These are phyloP conservation scores for Choloepus didactylus DNA, from an alignment of 2,797 vertebrate species.

Conservation along the genomic window DNA sequence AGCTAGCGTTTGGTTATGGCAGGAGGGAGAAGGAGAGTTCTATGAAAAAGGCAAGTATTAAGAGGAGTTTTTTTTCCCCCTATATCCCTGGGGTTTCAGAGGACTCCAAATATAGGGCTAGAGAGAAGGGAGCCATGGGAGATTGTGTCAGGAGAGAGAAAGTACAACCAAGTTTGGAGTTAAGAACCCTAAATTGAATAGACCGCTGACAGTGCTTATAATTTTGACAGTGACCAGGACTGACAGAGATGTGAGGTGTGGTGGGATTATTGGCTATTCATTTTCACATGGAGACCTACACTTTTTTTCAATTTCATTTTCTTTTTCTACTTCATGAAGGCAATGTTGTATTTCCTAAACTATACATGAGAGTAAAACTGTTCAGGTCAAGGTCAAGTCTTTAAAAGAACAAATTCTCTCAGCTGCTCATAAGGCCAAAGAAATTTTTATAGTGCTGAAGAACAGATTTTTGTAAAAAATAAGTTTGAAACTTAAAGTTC, in stretches of 20 bases:
- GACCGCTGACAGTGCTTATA: neutral
- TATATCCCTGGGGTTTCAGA: neutral
- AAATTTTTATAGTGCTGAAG: neutral
- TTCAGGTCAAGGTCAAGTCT: neutral
- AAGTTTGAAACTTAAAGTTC: slow-evolving; percentile 15
- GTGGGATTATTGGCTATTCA: neutral
- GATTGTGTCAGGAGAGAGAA: neutral
- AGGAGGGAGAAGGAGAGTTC: neutral
- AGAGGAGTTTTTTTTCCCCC: neutral
- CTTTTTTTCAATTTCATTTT: neutral
- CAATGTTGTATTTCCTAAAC: neutral
- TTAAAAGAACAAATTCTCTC: slow-evolving; percentile 16
- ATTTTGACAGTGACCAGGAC: neutral
- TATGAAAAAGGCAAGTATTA: neutral
- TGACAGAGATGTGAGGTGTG: neutral
- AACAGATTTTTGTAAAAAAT: slow-evolving; percentile 33
- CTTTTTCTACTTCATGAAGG: neutral
- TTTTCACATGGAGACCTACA: neutral
- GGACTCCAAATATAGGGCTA: no score
- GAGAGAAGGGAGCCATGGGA: neutral
- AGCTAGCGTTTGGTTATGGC: neutral
- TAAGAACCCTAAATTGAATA: neutral
- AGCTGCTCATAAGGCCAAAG: neutral
- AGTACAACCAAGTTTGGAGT: neutral
- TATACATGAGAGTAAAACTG: neutral